A percentile compares a stretch with the other conserved stretches of the same genome.
Evolutionary conservation across 2,797 vertebrate genomes (phyloP).

Genomic region (Pelochelys cantorii): DNA sequence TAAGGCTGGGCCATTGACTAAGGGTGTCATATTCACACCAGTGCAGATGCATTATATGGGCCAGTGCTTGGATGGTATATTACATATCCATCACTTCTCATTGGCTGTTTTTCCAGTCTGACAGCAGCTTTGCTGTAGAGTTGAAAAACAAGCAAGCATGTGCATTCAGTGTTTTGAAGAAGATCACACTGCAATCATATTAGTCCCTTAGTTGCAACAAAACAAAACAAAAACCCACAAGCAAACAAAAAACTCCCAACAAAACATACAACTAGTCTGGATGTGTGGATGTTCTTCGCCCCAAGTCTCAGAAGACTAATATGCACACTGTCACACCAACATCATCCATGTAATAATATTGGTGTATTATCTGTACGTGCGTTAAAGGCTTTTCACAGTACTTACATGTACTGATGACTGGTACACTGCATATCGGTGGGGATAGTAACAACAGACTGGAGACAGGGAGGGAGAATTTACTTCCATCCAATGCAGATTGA

Average conservation of each 20-base stretch:
- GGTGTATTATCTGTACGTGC: background rate
- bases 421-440: constrained; percentile 2
- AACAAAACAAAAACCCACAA: background rate
- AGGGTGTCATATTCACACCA: background rate
- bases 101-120: background rate
- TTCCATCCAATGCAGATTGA: constrained; percentile 16
- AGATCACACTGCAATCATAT: background rate
- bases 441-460: constrained; percentile 9
- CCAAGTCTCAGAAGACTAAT: background rate
- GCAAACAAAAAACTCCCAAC: background rate
- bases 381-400: background rate
- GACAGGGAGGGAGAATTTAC: background rate
- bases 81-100: background rate
- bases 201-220: background rate
- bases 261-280: background rate
- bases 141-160: background rate
- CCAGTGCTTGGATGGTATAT: background rate
- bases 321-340: background rate
- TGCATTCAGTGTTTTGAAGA: background rate
- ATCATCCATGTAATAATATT: background rate
- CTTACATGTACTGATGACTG: constrained; percentile 1
- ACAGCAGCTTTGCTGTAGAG: background rate
- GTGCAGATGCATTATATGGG: background rate
- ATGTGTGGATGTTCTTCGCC: background rate
- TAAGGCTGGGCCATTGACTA: background rate